Conservation (phyloP, 2,888 invertebrate species). For the Limenitis camilla region DNA sequence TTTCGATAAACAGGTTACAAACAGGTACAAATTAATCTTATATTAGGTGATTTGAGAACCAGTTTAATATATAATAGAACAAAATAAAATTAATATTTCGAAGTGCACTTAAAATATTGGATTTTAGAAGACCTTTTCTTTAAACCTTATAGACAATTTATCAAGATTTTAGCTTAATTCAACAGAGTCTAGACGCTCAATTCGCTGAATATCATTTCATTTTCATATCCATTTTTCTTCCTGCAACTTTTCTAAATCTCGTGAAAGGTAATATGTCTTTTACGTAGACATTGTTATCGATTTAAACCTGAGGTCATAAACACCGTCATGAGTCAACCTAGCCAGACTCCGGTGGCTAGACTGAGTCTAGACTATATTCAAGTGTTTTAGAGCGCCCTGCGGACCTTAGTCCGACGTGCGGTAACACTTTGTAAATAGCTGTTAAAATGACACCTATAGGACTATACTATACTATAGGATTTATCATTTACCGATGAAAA, state of each 20-base stretch:
- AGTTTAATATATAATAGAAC: too few relatives aligned
- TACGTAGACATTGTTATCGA: constrained; percentile 25
- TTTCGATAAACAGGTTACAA: too few relatives aligned
- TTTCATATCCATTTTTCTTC: constrained; percentile 6
- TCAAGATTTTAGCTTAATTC: background rate
- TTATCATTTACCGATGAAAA: too few relatives aligned
- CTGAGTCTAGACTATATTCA: constrained; percentile 57
- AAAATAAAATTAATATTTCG: too few relatives aligned
- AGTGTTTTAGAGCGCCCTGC: constrained; percentile 21
- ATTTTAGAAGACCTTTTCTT: too few relatives aligned
- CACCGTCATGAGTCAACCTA: constrained; percentile 24
- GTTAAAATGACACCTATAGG: too few relatives aligned
- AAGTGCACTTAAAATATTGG: too few relatives aligned
- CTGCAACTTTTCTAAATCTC: background rate
- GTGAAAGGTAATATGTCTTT: constrained; percentile 5
- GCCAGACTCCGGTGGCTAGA: constrained; percentile 49
- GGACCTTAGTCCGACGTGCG: background rate
- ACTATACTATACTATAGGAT: too few relatives aligned
- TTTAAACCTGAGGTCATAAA: constrained; percentile 30
- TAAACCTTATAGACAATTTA: background rate
- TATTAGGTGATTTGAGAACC: too few relatives aligned
- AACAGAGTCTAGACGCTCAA: constrained; percentile 5
- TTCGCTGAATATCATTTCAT: background rate
- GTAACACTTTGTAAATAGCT: background rate
- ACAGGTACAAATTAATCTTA: too few relatives aligned